phyloP scores from a whole-genome alignment of 1,140 invertebrate species.

The Leptestheria dahalacensis region DNA sequence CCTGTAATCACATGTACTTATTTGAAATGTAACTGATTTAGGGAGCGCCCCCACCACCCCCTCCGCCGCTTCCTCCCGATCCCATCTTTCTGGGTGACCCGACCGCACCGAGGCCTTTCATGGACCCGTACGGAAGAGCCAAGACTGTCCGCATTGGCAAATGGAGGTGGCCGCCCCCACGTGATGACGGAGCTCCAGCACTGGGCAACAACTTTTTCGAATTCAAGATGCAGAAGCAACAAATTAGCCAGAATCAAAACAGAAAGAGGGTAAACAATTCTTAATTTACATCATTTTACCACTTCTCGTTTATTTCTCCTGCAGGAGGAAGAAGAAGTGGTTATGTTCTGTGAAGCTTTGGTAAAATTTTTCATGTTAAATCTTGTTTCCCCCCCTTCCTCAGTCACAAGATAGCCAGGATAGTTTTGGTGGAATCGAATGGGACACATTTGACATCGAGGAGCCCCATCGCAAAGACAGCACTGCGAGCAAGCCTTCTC shows the following conservation, averaged over 20 bases:
- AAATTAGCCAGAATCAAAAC: conserved; percentile 26
- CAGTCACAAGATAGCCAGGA: conserved; percentile 16
- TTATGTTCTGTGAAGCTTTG: too few species aligned
- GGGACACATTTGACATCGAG: conserved; percentile 63
- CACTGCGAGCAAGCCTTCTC: neutral
- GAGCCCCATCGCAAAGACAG: neutral
- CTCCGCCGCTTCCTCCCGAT: conserved; percentile 68
- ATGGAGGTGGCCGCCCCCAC: conserved; percentile 89
- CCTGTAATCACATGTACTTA: too few species aligned
- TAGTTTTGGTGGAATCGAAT: conserved; percentile 36
- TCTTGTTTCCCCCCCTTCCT: neutral
- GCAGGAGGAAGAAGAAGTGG: too few species aligned
- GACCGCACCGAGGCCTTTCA: conserved; percentile 58
- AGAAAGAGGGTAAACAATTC: neutral
- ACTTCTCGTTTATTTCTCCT: neutral
- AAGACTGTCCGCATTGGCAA: conserved; percentile 92
- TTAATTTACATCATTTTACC: neutral
- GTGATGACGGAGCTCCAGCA: conserved; percentile 44
- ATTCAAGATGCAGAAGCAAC: conserved; percentile 59
- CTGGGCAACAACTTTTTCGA: conserved; percentile 60
- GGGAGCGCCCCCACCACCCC: conserved; percentile 50
- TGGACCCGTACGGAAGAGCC: conserved; percentile 79
- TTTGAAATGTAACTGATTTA: too few species aligned
- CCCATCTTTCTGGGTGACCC: conserved; percentile 53
- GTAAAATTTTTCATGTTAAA: neutral